These are phyloP conservation scores for Nanorana parkeri DNA, from an alignment of 2,113 vertebrate species.

Conservation along the genomic window DNA sequence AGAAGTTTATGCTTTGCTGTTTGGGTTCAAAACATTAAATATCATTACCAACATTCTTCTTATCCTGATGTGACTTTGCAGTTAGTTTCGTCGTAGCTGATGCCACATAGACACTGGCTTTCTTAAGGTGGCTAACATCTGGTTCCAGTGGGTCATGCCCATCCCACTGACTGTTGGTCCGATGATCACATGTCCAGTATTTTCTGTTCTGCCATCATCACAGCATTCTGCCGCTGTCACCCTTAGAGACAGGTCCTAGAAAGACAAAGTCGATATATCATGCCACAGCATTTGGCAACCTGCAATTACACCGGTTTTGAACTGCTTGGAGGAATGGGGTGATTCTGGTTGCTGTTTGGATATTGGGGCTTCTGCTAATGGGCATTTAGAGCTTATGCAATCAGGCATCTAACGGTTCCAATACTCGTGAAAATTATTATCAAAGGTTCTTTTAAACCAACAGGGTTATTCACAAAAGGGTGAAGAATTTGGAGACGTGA, in stretches of 20 bases:
- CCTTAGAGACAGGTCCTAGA: conserved; percentile 91
- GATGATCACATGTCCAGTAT: conserved; percentile 94
- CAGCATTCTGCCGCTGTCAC: conserved; percentile 91
- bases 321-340: too few relatives aligned
- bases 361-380: too few relatives aligned
- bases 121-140: conserved; percentile 95
- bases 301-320: too few relatives aligned
- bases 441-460: too few relatives aligned
- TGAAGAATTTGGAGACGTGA: too few relatives aligned
- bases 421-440: too few relatives aligned
- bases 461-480: too few relatives aligned
- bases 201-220: conserved; percentile 87
- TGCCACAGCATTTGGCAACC: too few relatives aligned
- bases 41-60: too few relatives aligned
- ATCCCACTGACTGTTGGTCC: conserved; percentile 89
- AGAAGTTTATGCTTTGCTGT: not conserved
- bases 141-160: conserved; percentile 98
- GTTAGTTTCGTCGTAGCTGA: conserved; percentile 78
- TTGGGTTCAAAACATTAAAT: not conserved
- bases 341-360: too few relatives aligned
- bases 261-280: conserved; percentile 8
- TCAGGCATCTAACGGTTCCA: too few relatives aligned
- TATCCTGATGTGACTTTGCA: not conserved
- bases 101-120: conserved; percentile 99
- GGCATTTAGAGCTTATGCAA: too few relatives aligned